These are phyloP conservation scores for Craseonycteris thonglongyai DNA, from an alignment of 2,113 vertebrate species.

Conservation along the genomic window DNA sequence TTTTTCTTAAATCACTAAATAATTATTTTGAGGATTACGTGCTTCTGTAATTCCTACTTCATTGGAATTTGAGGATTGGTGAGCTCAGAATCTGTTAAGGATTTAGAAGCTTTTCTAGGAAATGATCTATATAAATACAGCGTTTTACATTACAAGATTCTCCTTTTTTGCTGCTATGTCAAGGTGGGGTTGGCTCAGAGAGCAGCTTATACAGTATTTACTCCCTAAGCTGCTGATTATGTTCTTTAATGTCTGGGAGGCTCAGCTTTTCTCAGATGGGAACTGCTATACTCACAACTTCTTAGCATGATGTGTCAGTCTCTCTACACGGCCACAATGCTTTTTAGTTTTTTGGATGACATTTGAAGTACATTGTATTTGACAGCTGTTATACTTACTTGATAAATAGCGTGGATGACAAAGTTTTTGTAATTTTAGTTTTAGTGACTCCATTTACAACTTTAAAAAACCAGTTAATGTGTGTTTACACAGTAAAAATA, in stretches of 20 bases:
- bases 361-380: constrained; percentile 6
- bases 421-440: constrained; percentile 49
- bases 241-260: constrained; percentile 23
- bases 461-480: constrained; percentile 46
- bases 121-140: constrained; percentile 59
- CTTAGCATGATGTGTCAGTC: background rate
- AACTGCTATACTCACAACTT: background rate
- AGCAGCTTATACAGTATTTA: constrained; percentile 58
- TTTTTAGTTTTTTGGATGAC: background rate
- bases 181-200: constrained; percentile 21
- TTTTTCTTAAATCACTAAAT: constrained; percentile 48
- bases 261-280: constrained; percentile 26
- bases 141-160: constrained; percentile 54
- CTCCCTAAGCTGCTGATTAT: constrained; percentile 48
- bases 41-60: constrained; percentile 48
- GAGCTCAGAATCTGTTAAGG: constrained; percentile 56
- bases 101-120: constrained; percentile 63
- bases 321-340: background rate
- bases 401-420: background rate
- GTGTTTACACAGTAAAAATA: constrained; percentile 46
- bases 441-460: constrained; percentile 37
- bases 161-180: background rate
- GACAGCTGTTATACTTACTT: background rate
- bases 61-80: constrained; percentile 48
- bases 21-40: constrained; percentile 61